Conservation (phyloP, 2,113 vertebrate species). For the Murina feae region DNA sequence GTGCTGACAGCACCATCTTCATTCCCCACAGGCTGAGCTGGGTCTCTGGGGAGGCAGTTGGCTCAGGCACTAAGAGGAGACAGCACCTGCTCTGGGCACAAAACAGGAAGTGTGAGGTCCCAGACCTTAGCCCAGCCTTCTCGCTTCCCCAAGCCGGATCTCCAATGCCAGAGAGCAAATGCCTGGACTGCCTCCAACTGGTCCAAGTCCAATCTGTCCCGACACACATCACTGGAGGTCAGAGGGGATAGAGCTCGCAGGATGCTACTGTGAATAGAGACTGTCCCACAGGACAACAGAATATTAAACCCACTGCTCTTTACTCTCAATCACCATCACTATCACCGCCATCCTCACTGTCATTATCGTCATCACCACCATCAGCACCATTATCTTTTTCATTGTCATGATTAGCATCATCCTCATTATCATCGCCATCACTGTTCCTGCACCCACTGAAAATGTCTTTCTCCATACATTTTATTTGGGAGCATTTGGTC, state of each 20-base stretch:
- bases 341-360: fast-evolving
- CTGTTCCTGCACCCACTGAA: background rate
- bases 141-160: background rate
- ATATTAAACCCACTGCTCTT: background rate
- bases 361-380: background rate
- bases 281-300: background rate
- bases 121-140: background rate
- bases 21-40: background rate
- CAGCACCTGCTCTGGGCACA: background rate
- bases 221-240: too few relatives aligned
- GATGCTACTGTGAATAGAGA: background rate
- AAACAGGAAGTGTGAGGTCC: background rate
- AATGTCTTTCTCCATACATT: background rate
- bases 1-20: background rate
- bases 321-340: background rate
- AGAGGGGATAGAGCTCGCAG: background rate
- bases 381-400: too few relatives aligned
- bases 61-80: background rate
- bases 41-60: background rate
- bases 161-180: background rate
- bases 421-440: background rate
- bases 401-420: too few relatives aligned
- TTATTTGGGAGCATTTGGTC: background rate
- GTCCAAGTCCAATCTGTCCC: background rate
- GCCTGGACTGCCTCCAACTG: background rate